These are phyloP conservation scores for Argyrosomus regius DNA, from an alignment of 2,797 vertebrate species.

Conservation along the genomic window DNA sequence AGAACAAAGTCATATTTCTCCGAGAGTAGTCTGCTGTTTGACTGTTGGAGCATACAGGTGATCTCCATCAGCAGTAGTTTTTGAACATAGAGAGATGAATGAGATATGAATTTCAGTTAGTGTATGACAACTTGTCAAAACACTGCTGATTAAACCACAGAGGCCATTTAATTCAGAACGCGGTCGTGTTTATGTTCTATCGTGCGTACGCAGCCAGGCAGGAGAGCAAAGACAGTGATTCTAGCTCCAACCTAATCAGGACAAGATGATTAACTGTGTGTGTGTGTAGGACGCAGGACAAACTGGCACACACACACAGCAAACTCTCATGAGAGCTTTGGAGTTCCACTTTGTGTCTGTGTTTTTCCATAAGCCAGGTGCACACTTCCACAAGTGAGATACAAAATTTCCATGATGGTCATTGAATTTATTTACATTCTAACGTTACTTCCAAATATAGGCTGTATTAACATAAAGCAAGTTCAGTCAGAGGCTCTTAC, in stretches of 20 bases:
- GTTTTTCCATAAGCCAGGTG: no score
- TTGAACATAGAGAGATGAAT: neutral
- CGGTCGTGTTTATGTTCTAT: neutral
- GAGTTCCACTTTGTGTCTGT: no score
- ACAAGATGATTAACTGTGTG: neutral
- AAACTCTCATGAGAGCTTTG: no score
- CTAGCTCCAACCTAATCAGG: neutral
- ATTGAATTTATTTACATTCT: neutral
- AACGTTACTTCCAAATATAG: neutral
- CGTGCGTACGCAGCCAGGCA: neutral
- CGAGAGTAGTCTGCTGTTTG: neutral
- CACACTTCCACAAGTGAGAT: no score
- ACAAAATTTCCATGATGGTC: no score
- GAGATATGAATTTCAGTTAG: constrained; percentile 12
- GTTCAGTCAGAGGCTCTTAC: no score
- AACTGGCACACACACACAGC: no score
- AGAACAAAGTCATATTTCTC: neutral
- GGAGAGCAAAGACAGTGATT: neutral
- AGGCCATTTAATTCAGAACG: constrained; percentile 7
- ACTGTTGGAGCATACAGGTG: neutral
- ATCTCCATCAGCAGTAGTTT: neutral
- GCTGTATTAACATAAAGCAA: neutral
- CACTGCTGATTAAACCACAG: constrained; percentile 25
- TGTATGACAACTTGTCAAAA: constrained; percentile 26
- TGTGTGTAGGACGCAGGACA: no score